A percentile compares a stretch with the other conserved stretches of the same genome.
Evolutionary conservation across 2,113 vertebrate genomes (phyloP).

Genomic region (Pongo abelii): DNA sequence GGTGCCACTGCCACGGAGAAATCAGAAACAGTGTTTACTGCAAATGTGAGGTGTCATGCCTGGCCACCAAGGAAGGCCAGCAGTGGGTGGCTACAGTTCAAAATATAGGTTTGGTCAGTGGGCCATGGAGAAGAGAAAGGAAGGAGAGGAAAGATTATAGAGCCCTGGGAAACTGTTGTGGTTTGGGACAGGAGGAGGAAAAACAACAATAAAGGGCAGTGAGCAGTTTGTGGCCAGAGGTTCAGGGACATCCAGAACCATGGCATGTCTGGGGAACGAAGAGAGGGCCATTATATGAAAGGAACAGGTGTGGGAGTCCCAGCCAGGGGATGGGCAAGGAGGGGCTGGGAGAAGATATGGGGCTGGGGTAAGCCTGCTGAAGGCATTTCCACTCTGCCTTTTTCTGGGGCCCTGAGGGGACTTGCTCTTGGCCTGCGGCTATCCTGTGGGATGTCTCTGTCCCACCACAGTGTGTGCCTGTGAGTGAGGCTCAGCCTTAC

Average conservation of each 20-base stretch:
- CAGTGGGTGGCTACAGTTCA: background rate
- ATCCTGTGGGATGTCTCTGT: background rate
- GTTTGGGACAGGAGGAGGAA: background rate
- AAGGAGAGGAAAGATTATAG: background rate
- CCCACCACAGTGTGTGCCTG: background rate
- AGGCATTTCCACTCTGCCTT: background rate
- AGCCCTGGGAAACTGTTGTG: background rate
- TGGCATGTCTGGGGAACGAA: background rate
- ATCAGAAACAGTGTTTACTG: background rate
- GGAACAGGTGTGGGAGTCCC: background rate
- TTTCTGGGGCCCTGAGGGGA: background rate
- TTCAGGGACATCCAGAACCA: background rate
- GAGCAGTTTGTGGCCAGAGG: background rate
- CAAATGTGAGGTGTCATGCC: fast-evolving
- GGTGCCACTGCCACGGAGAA: background rate
- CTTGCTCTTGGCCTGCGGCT: background rate
- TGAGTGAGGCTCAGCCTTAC: background rate
- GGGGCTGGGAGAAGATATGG: fast-evolving
- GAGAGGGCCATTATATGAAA: too few relatives aligned
- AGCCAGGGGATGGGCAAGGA: too few relatives aligned
- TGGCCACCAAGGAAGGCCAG: too few relatives aligned
- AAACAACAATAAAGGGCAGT: background rate
- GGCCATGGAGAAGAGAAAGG: background rate
- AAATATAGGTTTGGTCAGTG: background rate
- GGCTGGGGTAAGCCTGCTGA: background rate